phyloP scores from a whole-genome alignment of 2,113 vertebrate species.

The Petromus typicus region DNA sequence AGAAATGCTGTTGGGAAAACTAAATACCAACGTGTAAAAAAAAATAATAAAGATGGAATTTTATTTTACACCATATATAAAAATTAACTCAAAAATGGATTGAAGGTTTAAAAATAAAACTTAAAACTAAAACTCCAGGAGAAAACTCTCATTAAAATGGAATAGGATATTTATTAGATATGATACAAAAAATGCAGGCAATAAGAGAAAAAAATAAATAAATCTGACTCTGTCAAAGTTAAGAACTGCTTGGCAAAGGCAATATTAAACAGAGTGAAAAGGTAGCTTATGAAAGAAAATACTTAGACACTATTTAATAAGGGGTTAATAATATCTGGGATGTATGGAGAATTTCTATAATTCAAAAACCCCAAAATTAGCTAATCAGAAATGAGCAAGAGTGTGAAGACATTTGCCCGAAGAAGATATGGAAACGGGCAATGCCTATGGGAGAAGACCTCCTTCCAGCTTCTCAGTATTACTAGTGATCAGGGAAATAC shows the following conservation, averaged over 20 bases:
- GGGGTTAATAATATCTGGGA: neutral
- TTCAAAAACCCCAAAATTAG: neutral
- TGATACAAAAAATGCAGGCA: neutral
- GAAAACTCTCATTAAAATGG: neutral
- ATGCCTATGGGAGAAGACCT: neutral
- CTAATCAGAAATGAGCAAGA: neutral
- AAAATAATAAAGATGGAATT: neutral
- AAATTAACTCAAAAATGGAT: slow-evolving; percentile 16
- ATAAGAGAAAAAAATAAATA: neutral
- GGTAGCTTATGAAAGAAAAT: neutral
- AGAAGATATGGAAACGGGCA: neutral
- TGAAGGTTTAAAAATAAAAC: neutral
- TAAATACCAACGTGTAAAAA: neutral
- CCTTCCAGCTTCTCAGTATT: neutral
- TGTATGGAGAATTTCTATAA: neutral
- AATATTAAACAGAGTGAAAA: neutral
- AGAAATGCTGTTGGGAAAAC: neutral
- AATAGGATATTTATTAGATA: neutral
- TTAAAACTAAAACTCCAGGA: neutral
- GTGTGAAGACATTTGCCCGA: neutral
- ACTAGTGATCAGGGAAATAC: neutral
- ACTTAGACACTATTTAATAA: neutral
- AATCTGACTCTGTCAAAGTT: neutral
- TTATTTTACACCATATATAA: neutral
- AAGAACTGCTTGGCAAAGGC: neutral